A percentile compares a stretch with the other conserved stretches of the same genome.
phyloP scores from a whole-genome alignment of 1,140 invertebrate genomes.

The Drosophila novamexicana region DNA sequence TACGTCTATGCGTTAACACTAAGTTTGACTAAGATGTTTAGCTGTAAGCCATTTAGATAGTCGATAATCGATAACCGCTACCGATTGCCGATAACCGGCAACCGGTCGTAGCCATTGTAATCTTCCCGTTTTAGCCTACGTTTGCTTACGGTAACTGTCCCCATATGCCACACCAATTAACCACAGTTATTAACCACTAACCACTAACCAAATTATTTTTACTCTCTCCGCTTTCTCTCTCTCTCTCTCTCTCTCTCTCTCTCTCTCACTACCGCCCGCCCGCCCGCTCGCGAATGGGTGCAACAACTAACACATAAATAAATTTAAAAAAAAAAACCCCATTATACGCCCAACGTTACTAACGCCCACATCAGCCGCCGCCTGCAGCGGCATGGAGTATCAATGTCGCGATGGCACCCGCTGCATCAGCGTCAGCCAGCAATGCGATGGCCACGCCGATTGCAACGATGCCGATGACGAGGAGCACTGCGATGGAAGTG shows the following conservation, averaged over 20 bases:
- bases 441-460: slow-evolving; percentile 89
- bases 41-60: slow-evolving; percentile 24
- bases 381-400: slow-evolving; percentile 87
- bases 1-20: slow-evolving; percentile 41
- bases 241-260: slow-evolving; percentile 39
- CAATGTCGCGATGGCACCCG: slow-evolving; percentile 86
- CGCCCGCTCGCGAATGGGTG: slow-evolving; percentile 11
- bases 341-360: slow-evolving; percentile 38
- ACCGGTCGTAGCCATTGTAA: slow-evolving; percentile 1
- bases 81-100: slow-evolving; percentile 10
- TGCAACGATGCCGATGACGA: slow-evolving; percentile 91
- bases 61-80: slow-evolving; percentile 17
- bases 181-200: slow-evolving; percentile 41
- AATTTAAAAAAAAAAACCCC: slow-evolving; percentile 19
- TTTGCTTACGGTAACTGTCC: slow-evolving; percentile 23
- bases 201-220: slow-evolving; percentile 38
- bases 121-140: slow-evolving; percentile 14
- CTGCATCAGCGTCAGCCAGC: slow-evolving; percentile 84
- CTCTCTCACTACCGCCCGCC: slow-evolving; percentile 7
- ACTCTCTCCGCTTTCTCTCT: slow-evolving; percentile 39
- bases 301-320: slow-evolving; percentile 58
- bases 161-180: slow-evolving; percentile 13
- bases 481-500: slow-evolving; percentile 86
- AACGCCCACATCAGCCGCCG: slow-evolving; percentile 84
- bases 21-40: slow-evolving; percentile 45